Conservation (phyloP, 2,113 vertebrate genomes). For the Orientallactaga bullata region DNA sequence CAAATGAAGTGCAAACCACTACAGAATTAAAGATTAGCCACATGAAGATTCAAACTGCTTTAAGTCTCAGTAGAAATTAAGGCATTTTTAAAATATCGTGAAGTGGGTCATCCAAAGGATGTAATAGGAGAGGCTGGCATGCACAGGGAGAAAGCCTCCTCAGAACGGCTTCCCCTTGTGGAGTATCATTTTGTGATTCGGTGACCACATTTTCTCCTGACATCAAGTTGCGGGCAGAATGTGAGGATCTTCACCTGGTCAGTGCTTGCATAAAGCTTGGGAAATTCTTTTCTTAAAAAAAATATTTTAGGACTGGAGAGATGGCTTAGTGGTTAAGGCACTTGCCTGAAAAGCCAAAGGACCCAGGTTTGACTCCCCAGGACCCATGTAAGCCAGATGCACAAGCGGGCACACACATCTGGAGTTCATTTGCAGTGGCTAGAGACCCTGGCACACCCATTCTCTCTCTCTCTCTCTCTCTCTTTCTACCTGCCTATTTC, state of each 20-base stretch:
- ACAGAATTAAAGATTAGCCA: slow-evolving; percentile 17
- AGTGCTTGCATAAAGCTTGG: not conserved
- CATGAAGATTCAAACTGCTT: slow-evolving; percentile 16
- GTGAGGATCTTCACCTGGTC: not conserved
- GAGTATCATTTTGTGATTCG: not conserved
- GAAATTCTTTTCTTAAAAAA: not conserved
- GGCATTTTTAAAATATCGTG: not conserved
- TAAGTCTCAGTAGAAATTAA: slow-evolving; percentile 8
- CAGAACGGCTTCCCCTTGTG: not conserved
- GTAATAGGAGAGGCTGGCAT: not conserved
- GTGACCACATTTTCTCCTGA: slow-evolving; percentile 16
- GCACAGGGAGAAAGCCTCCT: not conserved
- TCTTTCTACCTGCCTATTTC: too few relatives aligned
- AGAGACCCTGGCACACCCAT: too few relatives aligned
- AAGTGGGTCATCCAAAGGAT: slow-evolving; percentile 22
- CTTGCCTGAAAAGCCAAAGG: too few relatives aligned
- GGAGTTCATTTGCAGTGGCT: too few relatives aligned
- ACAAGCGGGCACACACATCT: too few relatives aligned
- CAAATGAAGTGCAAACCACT: not conserved
- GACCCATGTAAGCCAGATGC: too few relatives aligned
- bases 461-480: too few relatives aligned
- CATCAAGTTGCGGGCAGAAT: not conserved
- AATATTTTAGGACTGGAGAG: too few relatives aligned
- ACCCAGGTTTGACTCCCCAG: too few relatives aligned
- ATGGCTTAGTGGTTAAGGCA: too few relatives aligned